Evolutionary conservation across 2,888 invertebrate species (phyloP).

Genomic region (Ariolimax columbianus): DNA sequence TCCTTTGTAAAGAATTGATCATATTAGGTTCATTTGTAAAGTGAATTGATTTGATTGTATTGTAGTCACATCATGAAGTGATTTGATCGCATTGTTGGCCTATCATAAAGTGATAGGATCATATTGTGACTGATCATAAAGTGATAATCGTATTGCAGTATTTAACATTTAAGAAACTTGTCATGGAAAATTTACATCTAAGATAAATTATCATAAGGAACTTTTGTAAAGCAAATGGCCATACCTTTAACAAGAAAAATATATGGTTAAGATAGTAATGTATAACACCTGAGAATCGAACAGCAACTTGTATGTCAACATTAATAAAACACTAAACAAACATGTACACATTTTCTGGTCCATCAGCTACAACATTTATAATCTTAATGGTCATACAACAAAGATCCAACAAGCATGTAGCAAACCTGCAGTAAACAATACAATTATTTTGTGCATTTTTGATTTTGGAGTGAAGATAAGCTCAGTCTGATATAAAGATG

Average conservation of each 20-base stretch:
- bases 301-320: not conserved
- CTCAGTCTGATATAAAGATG: not conserved
- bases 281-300: not conserved
- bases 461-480: not conserved
- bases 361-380: not conserved
- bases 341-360: not conserved
- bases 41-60: no score
- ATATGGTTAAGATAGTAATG: not conserved
- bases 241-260: not conserved
- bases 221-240: no score
- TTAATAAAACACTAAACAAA: not conserved
- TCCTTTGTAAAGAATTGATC: no score
- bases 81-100: no score
- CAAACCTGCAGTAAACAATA: not conserved
- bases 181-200: no score
- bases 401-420: not conserved
- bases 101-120: no score
- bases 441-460: slow-evolving; percentile 1
- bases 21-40: no score
- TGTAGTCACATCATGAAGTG: no score
- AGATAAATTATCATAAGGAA: no score
- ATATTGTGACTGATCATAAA: no score
- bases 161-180: no score
- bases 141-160: no score
- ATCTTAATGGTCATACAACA: not conserved